Evolutionary conservation across 1,140 invertebrate species (phyloP).

Genomic region (Saccostrea cuccullata): DNA sequence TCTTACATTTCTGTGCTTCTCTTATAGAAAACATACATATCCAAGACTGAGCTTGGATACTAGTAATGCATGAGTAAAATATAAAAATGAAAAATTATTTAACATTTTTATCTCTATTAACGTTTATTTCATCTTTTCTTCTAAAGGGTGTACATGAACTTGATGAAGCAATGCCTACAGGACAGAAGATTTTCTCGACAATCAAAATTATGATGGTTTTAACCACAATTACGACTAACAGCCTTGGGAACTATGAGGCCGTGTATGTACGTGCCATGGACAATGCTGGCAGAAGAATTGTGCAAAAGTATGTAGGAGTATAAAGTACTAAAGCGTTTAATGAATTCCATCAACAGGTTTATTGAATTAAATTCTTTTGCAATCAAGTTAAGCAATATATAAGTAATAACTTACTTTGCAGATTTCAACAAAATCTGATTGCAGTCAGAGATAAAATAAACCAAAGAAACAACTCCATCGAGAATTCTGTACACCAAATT

Average conservation of each 20-base stretch:
- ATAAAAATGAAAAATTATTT: not conserved
- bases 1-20: not conserved
- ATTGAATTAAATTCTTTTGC: no score
- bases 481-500: not conserved
- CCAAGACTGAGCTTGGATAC: not conserved
- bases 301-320: not conserved
- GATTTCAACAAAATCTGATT: not conserved
- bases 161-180: conserved; percentile 63
- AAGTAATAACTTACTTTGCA: not conserved
- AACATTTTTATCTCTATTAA: no score
- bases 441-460: not conserved
- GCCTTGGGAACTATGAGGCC: not conserved
- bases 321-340: no score
- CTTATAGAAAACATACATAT: not conserved
- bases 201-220: conserved; percentile 19
- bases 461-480: not conserved
- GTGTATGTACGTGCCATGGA: not conserved
- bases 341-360: no score
- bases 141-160: not conserved
- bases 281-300: not conserved
- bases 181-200: conserved; percentile 73
- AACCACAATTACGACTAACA: not conserved
- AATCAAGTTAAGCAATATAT: no score
- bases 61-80: not conserved
- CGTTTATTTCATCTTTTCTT: not conserved